Evolutionary conservation across 2,888 invertebrate genomes (phyloP), one percentile per base, ranked within the genome.

Genomic region (Rambutsinella grinnellia): DNA sequence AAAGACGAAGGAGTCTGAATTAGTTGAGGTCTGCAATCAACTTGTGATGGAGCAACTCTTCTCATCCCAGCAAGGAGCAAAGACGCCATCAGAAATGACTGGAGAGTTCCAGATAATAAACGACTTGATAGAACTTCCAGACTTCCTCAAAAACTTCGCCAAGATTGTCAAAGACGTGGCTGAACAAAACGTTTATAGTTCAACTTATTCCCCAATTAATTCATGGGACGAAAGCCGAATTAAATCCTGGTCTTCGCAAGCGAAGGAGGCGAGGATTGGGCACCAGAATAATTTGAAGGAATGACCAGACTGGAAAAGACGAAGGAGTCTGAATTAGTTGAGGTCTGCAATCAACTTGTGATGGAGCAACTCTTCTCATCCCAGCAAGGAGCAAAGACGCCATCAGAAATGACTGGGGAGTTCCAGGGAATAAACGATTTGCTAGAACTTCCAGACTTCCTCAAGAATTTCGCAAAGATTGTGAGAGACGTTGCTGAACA

Each of bases 41-140:
- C 3, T 61, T 13, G 61, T 61, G 3, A 61, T 61, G 46, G 61
- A 61, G 15, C 24, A 36, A 6, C 46, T 61, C 10, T 61, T 23
- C n/a, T 10, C 61, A 6, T 21, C 46, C 28, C 23, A 44, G 19
- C 46, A 36, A 36, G 61, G 61, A 2, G 46, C 15, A n/a, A 61
- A 61, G 23, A 61, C 46, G 3, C n/a, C 23, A 8, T 23, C 27
- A 3, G 21, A 3, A 6, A 61, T 61, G 19, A 47, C 46, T n/a
- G 17, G 46, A 19, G 46, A 46, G 15, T 61, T 61, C 19, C 10
- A 8, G 8, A 36, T 5, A 8, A 10, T 23, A 6, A 58, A 58
- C 24, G 8, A 5, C 56, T 19, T 13, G 3, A n/a, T 6, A 3
- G 23, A 46, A 10, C 17, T n/a, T 21, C 47, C 15, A 8, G 61